Evolutionary conservation across 2,888 invertebrate genomes (phyloP), one percentile per base, ranked within the genome.

Genomic region (Andrena camellia): DNA sequence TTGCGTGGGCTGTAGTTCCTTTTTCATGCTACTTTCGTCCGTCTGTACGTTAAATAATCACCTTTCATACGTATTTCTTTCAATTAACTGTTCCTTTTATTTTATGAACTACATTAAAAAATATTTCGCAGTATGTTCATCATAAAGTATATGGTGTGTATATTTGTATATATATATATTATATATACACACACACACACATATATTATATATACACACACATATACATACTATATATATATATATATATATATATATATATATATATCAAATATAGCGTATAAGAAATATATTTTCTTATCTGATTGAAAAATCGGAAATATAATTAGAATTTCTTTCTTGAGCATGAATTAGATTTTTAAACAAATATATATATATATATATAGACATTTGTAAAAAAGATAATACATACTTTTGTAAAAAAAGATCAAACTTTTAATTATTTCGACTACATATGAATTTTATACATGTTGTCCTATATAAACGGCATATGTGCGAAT

Each of bases 391-490:
- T 71, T 75, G 54, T 64, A 60, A 77, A 74, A 67, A 75, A 81
- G 83, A 88, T 86, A 88, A 86, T 86, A 81, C 88, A 83, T 83
- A 86, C 62, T 86, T 89, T 84, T 80, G 76, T 84, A 78, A 73
- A 87, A 86, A 86, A 81, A 78, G 78, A 86, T 83, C 78, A 88
- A 88, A 81, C 70, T 89, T 91, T 92, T 88, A 90, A 90, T 90
- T 77, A 76, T 85, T 86, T 81, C 75, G 79, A 62, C 86, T 88
- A 88, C 88, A 88, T 78, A 68, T 81, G 79, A 81, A 66, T 80
- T 75, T 86, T 75, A 83, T 80, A 83, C 86, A 86, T 66, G 76
- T 70, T 60, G 52, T 35, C 60, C 64, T 50, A 78, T 83, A 85
- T 79, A 86, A 79, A 68, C 64, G 69, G 78, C 83, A 86, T 83